Evolutionary conservation across 1,140 invertebrate genomes (phyloP).

Genomic region (Episyrphus balteatus): DNA sequence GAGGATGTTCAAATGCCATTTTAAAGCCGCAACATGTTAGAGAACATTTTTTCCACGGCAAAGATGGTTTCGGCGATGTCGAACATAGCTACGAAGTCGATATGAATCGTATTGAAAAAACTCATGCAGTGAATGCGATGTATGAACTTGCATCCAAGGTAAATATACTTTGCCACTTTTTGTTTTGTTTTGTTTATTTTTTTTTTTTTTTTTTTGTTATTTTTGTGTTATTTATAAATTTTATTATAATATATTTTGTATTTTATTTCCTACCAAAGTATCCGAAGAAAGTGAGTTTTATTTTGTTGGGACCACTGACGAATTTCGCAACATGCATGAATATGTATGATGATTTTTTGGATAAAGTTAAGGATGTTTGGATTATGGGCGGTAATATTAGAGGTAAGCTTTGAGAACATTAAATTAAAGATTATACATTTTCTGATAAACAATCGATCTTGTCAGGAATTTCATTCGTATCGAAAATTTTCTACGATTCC

Average conservation of each 20-base stretch:
- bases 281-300: slow-evolving; percentile 41
- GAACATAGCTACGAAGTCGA: slow-evolving; percentile 4
- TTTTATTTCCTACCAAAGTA: no score
- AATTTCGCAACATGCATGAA: slow-evolving; percentile 62
- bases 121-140: slow-evolving; percentile 34
- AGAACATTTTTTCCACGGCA: slow-evolving; percentile 31
- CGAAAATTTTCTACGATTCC: no score
- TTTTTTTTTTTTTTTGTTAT: neutral
- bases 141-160: slow-evolving; percentile 37
- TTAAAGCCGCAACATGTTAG: slow-evolving; percentile 18
- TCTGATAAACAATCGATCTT: no score
- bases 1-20: slow-evolving; percentile 39
- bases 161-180: neutral
- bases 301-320: slow-evolving; percentile 60
- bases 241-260: no score
- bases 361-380: slow-evolving; percentile 49
- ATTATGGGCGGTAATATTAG: slow-evolving; percentile 66
- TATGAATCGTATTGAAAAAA: slow-evolving; percentile 4
- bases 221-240: slow-evolving; percentile 8
- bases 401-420: no score
- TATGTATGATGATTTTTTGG: slow-evolving; percentile 49
- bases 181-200: neutral
- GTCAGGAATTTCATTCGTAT: no score
- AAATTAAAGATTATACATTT: no score
- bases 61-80: slow-evolving; percentile 53